A percentile compares a stretch with the other conserved stretches of the same genome.
Evolutionary conservation across 1,140 invertebrate genomes (phyloP).

Genomic region (Bombus terrestris): DNA sequence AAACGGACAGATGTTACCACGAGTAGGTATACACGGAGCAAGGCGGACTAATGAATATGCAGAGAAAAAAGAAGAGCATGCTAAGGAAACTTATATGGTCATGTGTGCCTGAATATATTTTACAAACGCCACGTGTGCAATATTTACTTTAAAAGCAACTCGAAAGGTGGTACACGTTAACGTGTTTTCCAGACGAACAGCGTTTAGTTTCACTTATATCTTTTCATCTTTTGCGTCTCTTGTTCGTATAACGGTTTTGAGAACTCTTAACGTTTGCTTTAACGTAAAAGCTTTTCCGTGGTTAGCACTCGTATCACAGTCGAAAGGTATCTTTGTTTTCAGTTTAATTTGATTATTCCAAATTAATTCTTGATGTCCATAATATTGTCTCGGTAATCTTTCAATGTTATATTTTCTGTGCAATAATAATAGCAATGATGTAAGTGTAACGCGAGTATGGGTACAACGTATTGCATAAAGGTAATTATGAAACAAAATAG

Average conservation of each 20-base stretch:
- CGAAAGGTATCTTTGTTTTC: not conserved
- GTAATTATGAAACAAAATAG: not conserved
- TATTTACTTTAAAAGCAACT: not conserved
- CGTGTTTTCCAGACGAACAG: too few species aligned
- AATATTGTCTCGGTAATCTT: too few species aligned
- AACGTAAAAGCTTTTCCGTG: too few species aligned
- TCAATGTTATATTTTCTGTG: not conserved
- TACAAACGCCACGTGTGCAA: not conserved
- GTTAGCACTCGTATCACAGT: not conserved
- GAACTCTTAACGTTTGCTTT: not conserved
- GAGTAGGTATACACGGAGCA: not conserved
- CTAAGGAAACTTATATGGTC: too few species aligned
- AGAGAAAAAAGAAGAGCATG: not conserved
- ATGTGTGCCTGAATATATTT: not conserved
- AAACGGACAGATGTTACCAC: not conserved
- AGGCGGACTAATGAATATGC: constrained; percentile 2
- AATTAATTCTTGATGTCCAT: not conserved
- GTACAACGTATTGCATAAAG: too few species aligned
- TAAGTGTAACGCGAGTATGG: not conserved
- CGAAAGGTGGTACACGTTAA: too few species aligned
- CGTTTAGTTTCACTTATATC: too few species aligned
- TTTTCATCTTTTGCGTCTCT: too few species aligned
- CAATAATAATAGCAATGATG: not conserved
- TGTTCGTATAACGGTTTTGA: not conserved
- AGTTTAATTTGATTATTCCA: not conserved